phyloP scores from a whole-genome alignment of 1,140 invertebrate genomes.

The Drosophila cardini region DNA sequence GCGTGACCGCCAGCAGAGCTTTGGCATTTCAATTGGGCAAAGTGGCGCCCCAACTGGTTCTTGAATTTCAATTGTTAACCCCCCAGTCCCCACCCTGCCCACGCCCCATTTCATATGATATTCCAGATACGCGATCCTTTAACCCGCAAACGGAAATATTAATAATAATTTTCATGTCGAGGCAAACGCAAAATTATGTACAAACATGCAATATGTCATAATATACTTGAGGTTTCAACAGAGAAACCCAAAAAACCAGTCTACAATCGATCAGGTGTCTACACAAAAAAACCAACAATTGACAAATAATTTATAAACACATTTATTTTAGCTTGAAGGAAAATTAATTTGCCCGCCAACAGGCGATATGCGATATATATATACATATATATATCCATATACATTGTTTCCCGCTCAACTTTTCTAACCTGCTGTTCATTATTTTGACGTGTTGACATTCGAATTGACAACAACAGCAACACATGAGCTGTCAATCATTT shows the following conservation, averaged over 20 bases:
- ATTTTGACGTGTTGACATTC: slow-evolving; percentile 77
- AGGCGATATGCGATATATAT: slow-evolving; percentile 12
- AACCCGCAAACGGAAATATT: slow-evolving; percentile 39
- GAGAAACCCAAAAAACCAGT: slow-evolving; percentile 12
- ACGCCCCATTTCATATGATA: background rate
- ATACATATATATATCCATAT: too few species aligned
- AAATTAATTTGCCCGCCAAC: slow-evolving; percentile 71
- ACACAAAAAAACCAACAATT: slow-evolving; percentile 60
- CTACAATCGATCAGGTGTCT: slow-evolving; percentile 77
- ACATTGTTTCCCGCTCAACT: slow-evolving; percentile 25
- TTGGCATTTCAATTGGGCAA: slow-evolving; percentile 75
- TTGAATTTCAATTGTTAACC: slow-evolving; percentile 38
- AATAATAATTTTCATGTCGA: slow-evolving; percentile 45
- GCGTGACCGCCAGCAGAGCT: slow-evolving; percentile 52
- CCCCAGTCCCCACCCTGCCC: background rate
- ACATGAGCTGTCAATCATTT: slow-evolving; percentile 65
- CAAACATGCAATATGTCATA: slow-evolving; percentile 82
- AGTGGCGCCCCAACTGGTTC: slow-evolving; percentile 73
- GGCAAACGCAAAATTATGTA: slow-evolving; percentile 73
- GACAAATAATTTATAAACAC: slow-evolving; percentile 79
- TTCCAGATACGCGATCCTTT: slow-evolving; percentile 24
- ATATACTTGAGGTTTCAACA: slow-evolving; percentile 41
- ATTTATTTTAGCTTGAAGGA: slow-evolving; percentile 71
- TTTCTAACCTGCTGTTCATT: slow-evolving; percentile 52
- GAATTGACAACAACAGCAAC: slow-evolving; percentile 68